Evolutionary conservation across 2,113 vertebrate species (phyloP).

Genomic region (Trinectes maculatus): DNA sequence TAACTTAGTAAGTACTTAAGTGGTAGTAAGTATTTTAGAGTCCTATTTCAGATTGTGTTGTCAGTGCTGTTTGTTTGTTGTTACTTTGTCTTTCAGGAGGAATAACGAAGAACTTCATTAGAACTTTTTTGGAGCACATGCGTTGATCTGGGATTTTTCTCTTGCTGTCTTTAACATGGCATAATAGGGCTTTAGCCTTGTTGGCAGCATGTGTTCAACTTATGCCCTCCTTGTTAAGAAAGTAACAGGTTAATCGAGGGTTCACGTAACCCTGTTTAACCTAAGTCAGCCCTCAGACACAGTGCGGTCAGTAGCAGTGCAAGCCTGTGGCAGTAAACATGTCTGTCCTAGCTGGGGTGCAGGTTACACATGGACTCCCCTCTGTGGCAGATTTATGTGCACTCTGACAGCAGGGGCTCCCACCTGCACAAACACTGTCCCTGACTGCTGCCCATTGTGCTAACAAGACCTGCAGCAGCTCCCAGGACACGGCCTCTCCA

Average conservation of each 20-base stretch:
- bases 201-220: too few species aligned
- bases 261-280: constrained; percentile 18
- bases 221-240: too few species aligned
- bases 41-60: too few species aligned
- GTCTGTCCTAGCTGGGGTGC: constrained; percentile 38
- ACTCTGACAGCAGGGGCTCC: constrained; percentile 84
- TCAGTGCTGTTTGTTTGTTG: too few species aligned
- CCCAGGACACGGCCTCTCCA: constrained; percentile 35
- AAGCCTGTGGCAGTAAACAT: constrained; percentile 34
- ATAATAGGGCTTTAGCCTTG: too few species aligned
- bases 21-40: too few species aligned
- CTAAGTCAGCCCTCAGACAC: not conserved
- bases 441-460: constrained; percentile 87
- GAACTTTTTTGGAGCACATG: too few species aligned
- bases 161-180: too few species aligned
- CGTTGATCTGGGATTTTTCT: too few species aligned
- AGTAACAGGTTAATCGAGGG: not conserved
- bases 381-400: constrained; percentile 86
- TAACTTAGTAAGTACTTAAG: too few species aligned
- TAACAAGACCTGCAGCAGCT: constrained; percentile 82
- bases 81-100: too few species aligned
- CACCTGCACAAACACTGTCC: constrained; percentile 92
- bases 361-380: constrained; percentile 52
- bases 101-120: too few species aligned
- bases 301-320: constrained; percentile 6